Evolutionary conservation across 2,888 invertebrate genomes (phyloP), one percentile per base, ranked within the genome.

Genomic region (Galerucella pusilla): DNA sequence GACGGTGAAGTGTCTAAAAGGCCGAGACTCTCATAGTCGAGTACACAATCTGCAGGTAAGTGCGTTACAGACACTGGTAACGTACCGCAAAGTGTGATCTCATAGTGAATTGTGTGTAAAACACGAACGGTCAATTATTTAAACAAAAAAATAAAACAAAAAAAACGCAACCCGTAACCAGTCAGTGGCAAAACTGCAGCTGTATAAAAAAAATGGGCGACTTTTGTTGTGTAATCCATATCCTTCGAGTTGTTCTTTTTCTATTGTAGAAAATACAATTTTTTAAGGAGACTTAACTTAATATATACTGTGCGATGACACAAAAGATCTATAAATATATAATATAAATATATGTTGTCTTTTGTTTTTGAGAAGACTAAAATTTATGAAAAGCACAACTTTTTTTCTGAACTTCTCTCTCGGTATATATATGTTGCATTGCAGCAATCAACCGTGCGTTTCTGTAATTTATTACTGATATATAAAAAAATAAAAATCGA

Each of bases 11-110:
- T 88, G 77, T 85, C 89, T 78, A 94, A 94, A 88, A 90, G 94
- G 86, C 93, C 94, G 86, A 91, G 94, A 79, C 91, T 94, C 83
- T 93, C 93, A 91, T 94, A 94, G 92, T 91, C 88, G 65, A 78
- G 68, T 76, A 71, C 75, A 77, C 77, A 73, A 77, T 78, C 78
- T 76, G 78, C 78, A 80, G 83, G 83, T 83, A 80, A 83, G 83
- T 83, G 79, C 81, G 80, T 76, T 81, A 84, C 83, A 80, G 81
- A 85, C 84, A 83, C 74, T 78, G 80, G 86, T 85, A 84, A 80
- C 83, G 84, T 82, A 82, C 84, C 81, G 79, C 81, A 71, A 63
- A 83, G 84, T 85, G 85, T 86, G 86, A 86, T 86, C 86, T 86
- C 86, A 86, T 85, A 84, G 85, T 85, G 85, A 81, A 81, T 82